Percentiles rank a stretch among this genome's conserved stretches.
Conservation (phyloP, 2,113 vertebrate species). For the Chascanopsetta lugubris region DNA sequence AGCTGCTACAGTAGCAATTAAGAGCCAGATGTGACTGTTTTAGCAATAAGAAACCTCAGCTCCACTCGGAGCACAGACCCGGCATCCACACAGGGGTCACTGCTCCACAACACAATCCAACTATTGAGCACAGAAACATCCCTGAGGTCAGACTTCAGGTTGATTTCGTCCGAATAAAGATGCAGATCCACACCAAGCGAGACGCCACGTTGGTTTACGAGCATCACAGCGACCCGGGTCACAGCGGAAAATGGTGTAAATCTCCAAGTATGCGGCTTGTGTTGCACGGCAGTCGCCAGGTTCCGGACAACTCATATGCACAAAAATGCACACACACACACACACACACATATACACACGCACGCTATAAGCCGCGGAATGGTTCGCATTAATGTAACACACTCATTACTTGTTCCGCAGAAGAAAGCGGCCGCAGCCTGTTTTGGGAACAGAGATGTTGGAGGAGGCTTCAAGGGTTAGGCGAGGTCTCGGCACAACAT, state of each 20-base stretch:
- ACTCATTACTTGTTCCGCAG: conserved; percentile 32
- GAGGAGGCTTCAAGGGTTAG: conserved; percentile 40
- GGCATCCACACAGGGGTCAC: conserved; percentile 26
- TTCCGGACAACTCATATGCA: conserved; percentile 22
- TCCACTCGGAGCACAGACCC: conserved; percentile 39
- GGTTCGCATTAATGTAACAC: conserved; percentile 52
- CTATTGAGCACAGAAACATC: neutral
- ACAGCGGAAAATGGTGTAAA: conserved; percentile 10
- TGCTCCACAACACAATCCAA: neutral
- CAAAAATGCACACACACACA: neutral
- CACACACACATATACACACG: conserved; percentile 13
- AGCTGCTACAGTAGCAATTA: conserved; percentile 63
- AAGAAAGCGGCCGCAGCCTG: conserved; percentile 48
- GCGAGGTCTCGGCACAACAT: conserved; percentile 7
- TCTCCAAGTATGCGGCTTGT: conserved; percentile 15
- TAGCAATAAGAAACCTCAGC: conserved; percentile 48
- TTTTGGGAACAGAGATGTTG: conserved; percentile 34
- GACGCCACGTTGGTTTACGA: conserved; percentile 49
- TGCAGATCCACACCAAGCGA: conserved; percentile 3
- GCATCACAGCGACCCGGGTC: conserved; percentile 34
- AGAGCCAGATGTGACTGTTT: conserved; percentile 45
- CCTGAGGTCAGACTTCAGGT: neutral
- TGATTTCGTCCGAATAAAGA: conserved; percentile 35
- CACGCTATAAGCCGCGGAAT: conserved; percentile 4
- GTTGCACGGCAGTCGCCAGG: conserved; percentile 35